Evolutionary conservation across 2,888 invertebrate genomes (phyloP).

Genomic region (Endotricha flammealis): DNA sequence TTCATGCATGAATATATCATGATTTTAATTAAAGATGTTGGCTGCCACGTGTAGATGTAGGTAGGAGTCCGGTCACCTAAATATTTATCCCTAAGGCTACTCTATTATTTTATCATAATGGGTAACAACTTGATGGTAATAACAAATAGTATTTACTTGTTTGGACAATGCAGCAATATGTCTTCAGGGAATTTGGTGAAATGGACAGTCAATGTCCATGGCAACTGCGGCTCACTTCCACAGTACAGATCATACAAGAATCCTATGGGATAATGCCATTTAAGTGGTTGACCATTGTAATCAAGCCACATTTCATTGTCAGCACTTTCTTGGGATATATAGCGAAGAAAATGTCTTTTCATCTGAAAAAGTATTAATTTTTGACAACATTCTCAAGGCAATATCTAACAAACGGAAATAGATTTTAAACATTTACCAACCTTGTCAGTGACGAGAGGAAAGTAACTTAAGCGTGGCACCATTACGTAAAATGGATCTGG

Average conservation of each 20-base stretch:
- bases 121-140: neutral
- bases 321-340: constrained; percentile 87
- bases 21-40: too few relatives aligned
- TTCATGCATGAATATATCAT: too few relatives aligned
- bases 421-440: constrained; percentile 57
- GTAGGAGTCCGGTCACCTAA: too few relatives aligned
- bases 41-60: too few relatives aligned
- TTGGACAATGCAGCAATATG: constrained; percentile 90
- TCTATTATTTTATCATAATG: too few relatives aligned
- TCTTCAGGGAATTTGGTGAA: constrained; percentile 96
- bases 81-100: too few relatives aligned
- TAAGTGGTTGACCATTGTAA: constrained; percentile 92
- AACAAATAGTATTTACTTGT: constrained; percentile 79
- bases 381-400: too few relatives aligned
- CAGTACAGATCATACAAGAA: constrained; percentile 92
- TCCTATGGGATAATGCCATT: constrained; percentile 93
- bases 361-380: constrained; percentile 76
- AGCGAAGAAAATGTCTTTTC: constrained; percentile 91
- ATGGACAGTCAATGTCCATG: constrained; percentile 96
- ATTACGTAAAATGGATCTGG: constrained; percentile 96
- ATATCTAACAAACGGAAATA: neutral
- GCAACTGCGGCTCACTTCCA: constrained; percentile 84
- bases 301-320: constrained; percentile 97
- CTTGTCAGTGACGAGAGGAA: constrained; percentile 96
- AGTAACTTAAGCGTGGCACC: constrained; percentile 95